Percentiles rank a stretch among this genome's conserved stretches.
Conservation (phyloP, 2,113 vertebrate species). For the Ammodytes marinus region DNA sequence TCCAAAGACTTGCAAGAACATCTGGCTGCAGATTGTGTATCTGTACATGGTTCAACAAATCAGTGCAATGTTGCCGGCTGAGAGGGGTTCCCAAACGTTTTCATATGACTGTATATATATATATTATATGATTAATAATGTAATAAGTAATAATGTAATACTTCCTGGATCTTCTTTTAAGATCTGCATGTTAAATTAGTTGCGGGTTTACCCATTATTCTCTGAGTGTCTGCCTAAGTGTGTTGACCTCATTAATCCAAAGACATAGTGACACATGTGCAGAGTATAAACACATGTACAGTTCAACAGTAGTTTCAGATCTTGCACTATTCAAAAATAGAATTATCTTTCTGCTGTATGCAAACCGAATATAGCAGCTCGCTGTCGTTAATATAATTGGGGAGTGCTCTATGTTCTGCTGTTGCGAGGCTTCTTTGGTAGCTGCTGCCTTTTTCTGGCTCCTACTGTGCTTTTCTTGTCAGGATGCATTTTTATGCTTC, state of each 20-base stretch:
- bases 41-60: too few relatives aligned
- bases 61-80: too few relatives aligned
- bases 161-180: not conserved
- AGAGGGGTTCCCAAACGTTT: too few relatives aligned
- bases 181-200: not conserved
- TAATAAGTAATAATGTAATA: not conserved
- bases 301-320: constrained; percentile 14
- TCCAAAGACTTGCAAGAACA: too few relatives aligned
- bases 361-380: constrained; percentile 34
- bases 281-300: not conserved
- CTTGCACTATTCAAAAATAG: not conserved
- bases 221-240: not conserved
- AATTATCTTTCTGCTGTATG: constrained; percentile 14
- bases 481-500: constrained; percentile 51
- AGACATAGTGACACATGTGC: constrained; percentile 24
- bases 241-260: constrained; percentile 9
- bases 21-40: too few relatives aligned
- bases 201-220: not conserved
- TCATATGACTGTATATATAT: too few relatives aligned
- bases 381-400: constrained; percentile 51
- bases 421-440: constrained; percentile 14
- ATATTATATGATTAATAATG: not conserved
- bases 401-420: constrained; percentile 22
- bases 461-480: constrained; percentile 41
- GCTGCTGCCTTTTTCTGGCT: constrained; percentile 5